These are phyloP conservation scores for Peromyscus aztecus DNA, from an alignment of 2,797 vertebrate genomes.

Conservation along the genomic window DNA sequence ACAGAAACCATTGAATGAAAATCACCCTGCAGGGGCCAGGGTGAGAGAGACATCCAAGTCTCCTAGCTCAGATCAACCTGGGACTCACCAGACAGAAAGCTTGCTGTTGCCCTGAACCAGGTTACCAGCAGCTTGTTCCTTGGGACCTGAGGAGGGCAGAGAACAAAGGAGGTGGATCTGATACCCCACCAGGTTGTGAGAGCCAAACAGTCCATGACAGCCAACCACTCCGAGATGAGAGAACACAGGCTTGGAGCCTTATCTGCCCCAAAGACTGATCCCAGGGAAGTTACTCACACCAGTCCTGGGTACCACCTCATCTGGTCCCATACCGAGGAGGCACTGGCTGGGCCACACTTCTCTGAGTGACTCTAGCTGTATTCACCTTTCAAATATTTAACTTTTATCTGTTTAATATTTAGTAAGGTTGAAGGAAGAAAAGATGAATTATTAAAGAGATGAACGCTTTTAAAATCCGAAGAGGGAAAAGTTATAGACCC, in stretches of 20 bases:
- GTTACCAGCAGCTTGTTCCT: background rate
- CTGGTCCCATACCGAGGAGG: fast-evolving
- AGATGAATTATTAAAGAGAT: constrained; percentile 78
- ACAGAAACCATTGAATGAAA: background rate
- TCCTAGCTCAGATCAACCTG: background rate
- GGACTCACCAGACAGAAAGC: background rate
- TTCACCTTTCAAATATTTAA: constrained; percentile 71
- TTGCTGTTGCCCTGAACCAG: background rate
- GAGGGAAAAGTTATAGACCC: constrained; percentile 16
- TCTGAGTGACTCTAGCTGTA: background rate
- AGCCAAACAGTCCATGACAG: fast-evolving
- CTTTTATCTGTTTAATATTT: constrained; percentile 77
- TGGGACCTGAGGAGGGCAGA: no score
- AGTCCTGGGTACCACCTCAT: fast-evolving
- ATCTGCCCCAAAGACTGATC: background rate
- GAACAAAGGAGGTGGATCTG: background rate
- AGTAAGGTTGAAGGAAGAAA: constrained; percentile 70
- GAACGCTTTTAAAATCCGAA: constrained; percentile 62
- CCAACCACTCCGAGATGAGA: background rate
- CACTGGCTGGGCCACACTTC: background rate
- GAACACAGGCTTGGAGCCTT: fast-evolving
- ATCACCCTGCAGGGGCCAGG: background rate
- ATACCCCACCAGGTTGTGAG: background rate
- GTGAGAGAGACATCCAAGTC: background rate
- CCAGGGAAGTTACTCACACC: background rate